These are phyloP conservation scores for Coelopa frigida DNA, from an alignment of 1,140 invertebrate genomes.

Conservation along the genomic window DNA sequence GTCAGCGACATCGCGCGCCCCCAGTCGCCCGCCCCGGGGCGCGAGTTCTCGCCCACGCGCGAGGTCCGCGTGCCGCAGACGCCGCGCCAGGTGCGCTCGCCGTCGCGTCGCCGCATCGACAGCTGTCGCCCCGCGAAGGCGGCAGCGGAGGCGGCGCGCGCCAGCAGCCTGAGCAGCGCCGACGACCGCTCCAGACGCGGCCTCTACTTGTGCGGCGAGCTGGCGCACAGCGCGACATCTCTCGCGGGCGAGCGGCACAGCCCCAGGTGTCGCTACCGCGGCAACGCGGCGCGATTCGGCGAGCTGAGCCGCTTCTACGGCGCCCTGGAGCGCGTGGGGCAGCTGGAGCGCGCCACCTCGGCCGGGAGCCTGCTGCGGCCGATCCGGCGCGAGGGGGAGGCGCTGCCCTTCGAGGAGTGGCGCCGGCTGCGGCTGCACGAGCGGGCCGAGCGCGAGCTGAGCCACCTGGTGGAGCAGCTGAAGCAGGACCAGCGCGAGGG, in stretches of 20 bases:
- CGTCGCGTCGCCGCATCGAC: conserved; percentile 45
- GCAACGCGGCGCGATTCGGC: conserved; percentile 70
- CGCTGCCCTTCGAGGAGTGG: conserved; percentile 83
- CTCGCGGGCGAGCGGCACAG: conserved; percentile 34
- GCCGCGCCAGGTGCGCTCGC: conserved; percentile 54
- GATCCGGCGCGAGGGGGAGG: conserved; percentile 62
- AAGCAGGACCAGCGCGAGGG: conserved; percentile 72
- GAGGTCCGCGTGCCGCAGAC: conserved; percentile 43
- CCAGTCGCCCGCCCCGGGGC: conserved; percentile 14
- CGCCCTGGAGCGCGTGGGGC: conserved; percentile 74
- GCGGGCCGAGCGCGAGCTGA: conserved; percentile 73
- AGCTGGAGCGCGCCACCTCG: conserved; percentile 71
- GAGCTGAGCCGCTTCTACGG: conserved; percentile 81
- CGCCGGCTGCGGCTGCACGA: conserved; percentile 70
- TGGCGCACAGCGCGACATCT: conserved; percentile 40
- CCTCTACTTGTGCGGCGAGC: conserved; percentile 35
- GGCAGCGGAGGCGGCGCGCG: conserved; percentile 42
- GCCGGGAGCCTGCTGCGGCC: conserved; percentile 61
- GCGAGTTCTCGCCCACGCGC: conserved; percentile 37
- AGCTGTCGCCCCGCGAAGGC: conserved; percentile 4
- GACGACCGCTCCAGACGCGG: conserved; percentile 38
- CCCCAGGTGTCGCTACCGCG: conserved; percentile 51
- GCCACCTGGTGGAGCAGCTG: conserved; percentile 68
- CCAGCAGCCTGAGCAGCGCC: conserved; percentile 56
- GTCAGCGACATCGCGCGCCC: conserved; percentile 32